phyloP scores from a whole-genome alignment of 2,113 vertebrate species.

The Alectura lathami region DNA sequence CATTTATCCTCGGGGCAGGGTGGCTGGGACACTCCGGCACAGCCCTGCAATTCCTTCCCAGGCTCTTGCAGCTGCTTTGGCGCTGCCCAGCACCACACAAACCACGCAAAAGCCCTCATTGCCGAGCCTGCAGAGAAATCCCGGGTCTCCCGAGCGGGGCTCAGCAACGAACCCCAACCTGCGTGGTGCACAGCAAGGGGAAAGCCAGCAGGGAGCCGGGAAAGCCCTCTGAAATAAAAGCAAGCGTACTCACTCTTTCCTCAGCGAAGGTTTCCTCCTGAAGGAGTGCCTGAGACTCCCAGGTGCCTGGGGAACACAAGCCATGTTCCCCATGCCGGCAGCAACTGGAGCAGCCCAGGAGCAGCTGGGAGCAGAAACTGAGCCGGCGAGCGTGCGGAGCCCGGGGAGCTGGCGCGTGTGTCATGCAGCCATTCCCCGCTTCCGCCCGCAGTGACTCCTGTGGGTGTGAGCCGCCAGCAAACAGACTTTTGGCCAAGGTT shows the following conservation, averaged over 20 bases:
- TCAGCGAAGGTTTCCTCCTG: conserved; percentile 76
- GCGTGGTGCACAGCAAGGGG: rapidly evolving
- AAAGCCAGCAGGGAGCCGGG: rapidly evolving
- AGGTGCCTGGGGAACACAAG: conserved; percentile 76
- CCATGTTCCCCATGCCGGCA: conserved; percentile 76
- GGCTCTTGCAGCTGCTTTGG: rapidly evolving
- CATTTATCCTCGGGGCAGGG: neutral
- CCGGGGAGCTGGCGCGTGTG: neutral
- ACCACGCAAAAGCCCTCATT: rapidly evolving
- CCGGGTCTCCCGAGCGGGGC: neutral
- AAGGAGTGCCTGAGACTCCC: conserved; percentile 74
- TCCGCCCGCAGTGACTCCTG: neutral
- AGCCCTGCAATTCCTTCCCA: neutral
- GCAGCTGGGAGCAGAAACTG: neutral
- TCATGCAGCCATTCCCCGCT: neutral
- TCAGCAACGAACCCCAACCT: neutral
- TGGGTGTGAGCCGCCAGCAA: conserved; percentile 9
- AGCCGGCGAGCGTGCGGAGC: neutral
- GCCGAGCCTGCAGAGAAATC: rapidly evolving
- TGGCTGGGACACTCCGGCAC: neutral
- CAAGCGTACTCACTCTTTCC: conserved; percentile 68
- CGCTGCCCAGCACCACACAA: neutral
- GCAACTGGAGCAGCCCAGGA: neutral
- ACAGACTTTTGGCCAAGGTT: neutral
- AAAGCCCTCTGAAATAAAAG: rapidly evolving